Base-by-base conservation (phyloP, 1,140 invertebrate genomes). In the Matsumurasca onukii region DNA sequence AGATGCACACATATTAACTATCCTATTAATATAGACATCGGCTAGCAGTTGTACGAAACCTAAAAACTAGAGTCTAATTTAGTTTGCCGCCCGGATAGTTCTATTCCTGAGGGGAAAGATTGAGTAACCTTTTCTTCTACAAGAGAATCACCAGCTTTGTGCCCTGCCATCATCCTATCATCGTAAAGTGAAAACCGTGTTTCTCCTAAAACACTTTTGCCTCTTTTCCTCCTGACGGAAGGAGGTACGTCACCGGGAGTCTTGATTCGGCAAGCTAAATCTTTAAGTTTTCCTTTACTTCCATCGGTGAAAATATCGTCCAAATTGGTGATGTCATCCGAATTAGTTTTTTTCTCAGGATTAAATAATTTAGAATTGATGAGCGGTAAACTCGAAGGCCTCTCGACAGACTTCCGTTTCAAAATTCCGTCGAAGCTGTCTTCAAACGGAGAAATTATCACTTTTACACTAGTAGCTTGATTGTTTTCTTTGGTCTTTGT, bases 101-200 rank as follows among this genome's bases (percentile, higher is more conserved):
- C 61, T 34, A 63, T 63, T 3, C 61, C 61, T 17, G 27, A 15
- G 5, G 61, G 61, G 22, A 63, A 25, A 9, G 61, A 63, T 20
- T 63, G 61, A 2, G 61, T 34, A 20, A 31, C 22, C 34, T 63
- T 45, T 5, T n/a, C 27, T 34, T 63, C 34, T 20, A 34, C 39
- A 5, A 15, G 30, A 12, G 30, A 3, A 20, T 63, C 34, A 63
- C 25, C 39, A 15, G 39, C 30, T 15, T 34, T 45, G 1, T 34
- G 31, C 2, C 61, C 61, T 34, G 59, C 67, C 92, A 94, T 95
- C 82, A 94, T 91, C 31, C 92, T 82, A 75, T 95, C 93, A 75
- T 94, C 92, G 75, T 94, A 94, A 1, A 94, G 78, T 17, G 92
- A 94, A 72, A 94, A 86, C 68, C 92, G 83, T 13, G 81, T 80